A percentile compares a stretch with the other conserved stretches of the same genome.
Evolutionary conservation across 30 jellyfish, hydroid and myxozoan species (phyloP).

Genomic region (Hydractinia symbiolongicarpus): DNA sequence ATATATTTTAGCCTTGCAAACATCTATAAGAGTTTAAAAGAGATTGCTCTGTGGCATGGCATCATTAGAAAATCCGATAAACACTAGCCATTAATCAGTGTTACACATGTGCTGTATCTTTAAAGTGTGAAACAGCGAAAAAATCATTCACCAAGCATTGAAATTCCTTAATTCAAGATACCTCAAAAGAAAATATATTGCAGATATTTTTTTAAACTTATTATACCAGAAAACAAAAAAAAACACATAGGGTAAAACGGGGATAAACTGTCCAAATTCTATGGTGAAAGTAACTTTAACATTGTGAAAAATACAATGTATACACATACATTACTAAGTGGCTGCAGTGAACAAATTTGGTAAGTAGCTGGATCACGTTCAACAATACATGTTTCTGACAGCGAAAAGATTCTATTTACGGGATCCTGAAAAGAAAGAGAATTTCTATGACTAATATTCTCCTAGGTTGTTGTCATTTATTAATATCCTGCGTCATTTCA

Average conservation of each 20-base stretch:
- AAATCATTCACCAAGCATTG: too few species aligned
- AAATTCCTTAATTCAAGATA: too few species aligned
- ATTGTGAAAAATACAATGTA: background rate
- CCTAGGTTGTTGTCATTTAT: background rate
- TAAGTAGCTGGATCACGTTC: slow-evolving; percentile 93
- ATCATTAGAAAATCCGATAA: background rate
- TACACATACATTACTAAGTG: slow-evolving; percentile 57
- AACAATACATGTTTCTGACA: slow-evolving; percentile 85
- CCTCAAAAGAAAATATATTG: too few species aligned
- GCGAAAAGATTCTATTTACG: slow-evolving; percentile 69
- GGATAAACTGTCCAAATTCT: too few species aligned
- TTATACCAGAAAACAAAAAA: too few species aligned
- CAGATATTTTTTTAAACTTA: too few species aligned
- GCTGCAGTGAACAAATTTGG: slow-evolving; percentile 68
- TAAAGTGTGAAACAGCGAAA: too few species aligned
- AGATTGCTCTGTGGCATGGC: background rate
- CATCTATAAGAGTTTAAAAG: background rate
- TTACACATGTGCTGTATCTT: too few species aligned
- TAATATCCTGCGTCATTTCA: background rate
- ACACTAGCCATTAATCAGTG: background rate
- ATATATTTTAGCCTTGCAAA: background rate
- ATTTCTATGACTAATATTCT: background rate
- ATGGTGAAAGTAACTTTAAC: too few species aligned
- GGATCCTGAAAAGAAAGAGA: slow-evolving; percentile 63
- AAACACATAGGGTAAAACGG: too few species aligned